These are phyloP conservation scores for Geothlypis trichas DNA, from an alignment of 2,113 vertebrate species.

Conservation along the genomic window DNA sequence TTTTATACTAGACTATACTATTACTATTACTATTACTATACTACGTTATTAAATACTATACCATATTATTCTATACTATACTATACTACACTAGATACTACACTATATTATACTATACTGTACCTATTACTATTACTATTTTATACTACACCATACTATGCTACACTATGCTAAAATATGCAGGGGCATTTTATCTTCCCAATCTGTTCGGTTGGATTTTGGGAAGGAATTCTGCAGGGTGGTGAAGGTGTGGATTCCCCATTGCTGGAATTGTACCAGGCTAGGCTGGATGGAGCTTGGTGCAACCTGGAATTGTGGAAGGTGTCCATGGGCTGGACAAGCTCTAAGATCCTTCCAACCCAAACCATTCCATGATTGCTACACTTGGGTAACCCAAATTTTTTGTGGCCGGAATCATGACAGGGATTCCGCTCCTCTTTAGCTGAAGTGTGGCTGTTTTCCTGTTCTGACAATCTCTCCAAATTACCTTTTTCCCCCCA, in stretches of 20 bases:
- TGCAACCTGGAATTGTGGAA: not conserved
- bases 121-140: too few species aligned
- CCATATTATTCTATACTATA: too few species aligned
- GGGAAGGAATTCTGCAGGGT: not conserved
- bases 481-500: not conserved
- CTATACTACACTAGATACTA: too few species aligned
- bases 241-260: not conserved
- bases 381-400: accelerated
- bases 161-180: too few species aligned
- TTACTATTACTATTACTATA: too few species aligned
- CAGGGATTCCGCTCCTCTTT: not conserved
- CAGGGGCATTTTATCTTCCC: constrained; percentile 45
- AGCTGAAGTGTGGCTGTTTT: not conserved
- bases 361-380: not conserved
- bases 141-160: too few species aligned
- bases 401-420: accelerated
- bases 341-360: not conserved
- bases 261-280: not conserved
- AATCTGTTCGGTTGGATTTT: not conserved
- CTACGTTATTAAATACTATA: too few species aligned
- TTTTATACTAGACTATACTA: too few species aligned
- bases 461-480: not conserved
- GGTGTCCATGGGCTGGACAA: not conserved
- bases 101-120: too few species aligned
- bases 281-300: accelerated